phyloP scores from a whole-genome alignment of 2,888 invertebrate species.

The Chrysopilus asiliformis region DNA sequence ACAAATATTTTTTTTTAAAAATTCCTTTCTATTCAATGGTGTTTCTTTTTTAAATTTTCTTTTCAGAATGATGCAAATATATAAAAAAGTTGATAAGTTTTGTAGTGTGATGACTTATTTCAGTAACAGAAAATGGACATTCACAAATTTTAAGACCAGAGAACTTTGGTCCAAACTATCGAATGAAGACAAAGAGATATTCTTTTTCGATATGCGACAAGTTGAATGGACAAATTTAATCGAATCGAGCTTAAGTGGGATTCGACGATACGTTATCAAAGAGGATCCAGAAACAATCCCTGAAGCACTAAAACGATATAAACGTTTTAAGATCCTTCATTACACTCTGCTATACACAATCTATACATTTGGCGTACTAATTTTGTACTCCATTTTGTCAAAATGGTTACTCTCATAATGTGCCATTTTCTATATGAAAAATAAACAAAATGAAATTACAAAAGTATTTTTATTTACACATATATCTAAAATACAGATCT shows the following conservation, averaged over 20 bases:
- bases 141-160: conserved; percentile 46
- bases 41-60: too few species aligned
- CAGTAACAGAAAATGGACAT: conserved; percentile 55
- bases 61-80: conserved; percentile 60
- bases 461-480: too few species aligned
- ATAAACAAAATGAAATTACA: too few species aligned
- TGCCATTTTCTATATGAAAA: neutral
- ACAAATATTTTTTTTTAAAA: neutral
- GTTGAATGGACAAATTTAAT: conserved; percentile 49
- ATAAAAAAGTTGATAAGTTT: conserved; percentile 67
- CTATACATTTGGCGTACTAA: conserved; percentile 6
- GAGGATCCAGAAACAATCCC: conserved; percentile 57
- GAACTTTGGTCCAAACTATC: conserved; percentile 35
- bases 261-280: conserved; percentile 62
- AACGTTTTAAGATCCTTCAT: conserved; percentile 29
- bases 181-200: conserved; percentile 39
- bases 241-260: conserved; percentile 49
- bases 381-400: conserved; percentile 11
- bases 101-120: conserved; percentile 61
- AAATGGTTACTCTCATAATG: conserved; percentile 7
- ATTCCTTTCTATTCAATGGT: too few species aligned
- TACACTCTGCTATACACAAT: conserved; percentile 13
- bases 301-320: conserved; percentile 44
- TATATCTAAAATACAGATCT: too few species aligned
- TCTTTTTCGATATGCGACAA: conserved; percentile 56